phyloP scores from a whole-genome alignment of 2,888 invertebrate species.

The Geophilus truncorum region DNA sequence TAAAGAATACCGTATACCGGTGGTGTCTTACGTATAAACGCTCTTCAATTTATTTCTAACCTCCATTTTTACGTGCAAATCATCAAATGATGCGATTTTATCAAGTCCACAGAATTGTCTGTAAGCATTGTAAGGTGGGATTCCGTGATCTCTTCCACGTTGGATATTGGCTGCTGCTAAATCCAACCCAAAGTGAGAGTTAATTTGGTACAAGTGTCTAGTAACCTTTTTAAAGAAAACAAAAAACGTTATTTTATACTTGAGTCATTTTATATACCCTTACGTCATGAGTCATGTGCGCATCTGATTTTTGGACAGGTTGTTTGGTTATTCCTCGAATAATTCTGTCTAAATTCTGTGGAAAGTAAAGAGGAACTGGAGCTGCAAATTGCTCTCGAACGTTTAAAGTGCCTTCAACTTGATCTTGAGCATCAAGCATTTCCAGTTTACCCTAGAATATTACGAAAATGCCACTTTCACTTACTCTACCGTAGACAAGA shows the following conservation, averaged over 20 bases:
- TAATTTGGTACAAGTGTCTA: slow-evolving; percentile 38
- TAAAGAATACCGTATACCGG: not conserved
- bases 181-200: slow-evolving; percentile 41
- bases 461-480: not conserved
- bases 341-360: slow-evolving; percentile 25
- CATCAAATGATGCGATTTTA: slow-evolving; percentile 51
- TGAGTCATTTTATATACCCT: too few relatives aligned
- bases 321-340: slow-evolving; percentile 29
- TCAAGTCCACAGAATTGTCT: slow-evolving; percentile 44
- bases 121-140: slow-evolving; percentile 45
- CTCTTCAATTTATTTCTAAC: not conserved
- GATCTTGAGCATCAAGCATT: slow-evolving; percentile 30
- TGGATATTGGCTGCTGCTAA: slow-evolving; percentile 43
- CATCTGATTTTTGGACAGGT: not conserved
- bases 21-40: not conserved
- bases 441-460: slow-evolving; percentile 34
- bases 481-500: not conserved
- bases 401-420: not conserved
- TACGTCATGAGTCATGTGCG: slow-evolving; percentile 22
- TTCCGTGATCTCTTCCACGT: slow-evolving; percentile 43
- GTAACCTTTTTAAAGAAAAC: slow-evolving; percentile 37
- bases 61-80: slow-evolving; percentile 50
- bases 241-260: too few relatives aligned
- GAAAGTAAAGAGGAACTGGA: slow-evolving; percentile 29
- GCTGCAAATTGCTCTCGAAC: slow-evolving; percentile 36